Evolutionary conservation across 2,113 vertebrate genomes (phyloP), one percentile per base, ranked within the genome.

Genomic region (Falco punctatus): DNA sequence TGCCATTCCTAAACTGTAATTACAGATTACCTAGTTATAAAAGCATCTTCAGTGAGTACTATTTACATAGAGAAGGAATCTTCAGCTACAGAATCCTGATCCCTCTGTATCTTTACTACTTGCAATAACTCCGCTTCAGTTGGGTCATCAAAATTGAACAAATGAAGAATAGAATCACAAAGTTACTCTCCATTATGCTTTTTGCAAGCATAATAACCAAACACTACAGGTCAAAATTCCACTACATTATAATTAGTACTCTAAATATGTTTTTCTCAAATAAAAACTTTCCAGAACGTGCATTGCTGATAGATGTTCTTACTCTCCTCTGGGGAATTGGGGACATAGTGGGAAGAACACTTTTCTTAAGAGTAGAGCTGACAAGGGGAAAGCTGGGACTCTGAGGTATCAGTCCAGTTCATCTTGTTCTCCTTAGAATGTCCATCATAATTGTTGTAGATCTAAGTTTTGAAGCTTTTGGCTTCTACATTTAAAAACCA

Each of bases 401-500:
- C 19, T 0, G 7, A 90, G 13, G 5, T 51, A 21, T n/a, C 5
- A 5, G 22, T 69, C 42, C 48, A 78, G 52, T 64, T 67, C 38
- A 38, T 38, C 38, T 38, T 38, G 38, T 38, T 38, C 46, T 90
- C 93, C 77, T 77, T 71, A 55, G 70, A 73, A 74, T 19, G 69
- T 74, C 74, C 92, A 87, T 15, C 30, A 77, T 92, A 95, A 97
- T 14, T 44, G 21, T 10, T 65, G 24, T 17, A 49, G 28, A 38
- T 71, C 66, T 49, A 61, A 58, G 51, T 52, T 75, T 81, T 86
- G 69, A 96, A 82, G 44, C 81, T 70, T 49, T 9, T 70, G 82
- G 78, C 78, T 95, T 94, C 73, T 83, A 15, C 89, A 93, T 85
- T 96, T 82, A 96, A 96, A 86, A 66, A 91, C 38, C 7, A 94